These are phyloP conservation scores for Aphodius granarius DNA, from an alignment of 2,888 invertebrate genomes.

Conservation along the genomic window DNA sequence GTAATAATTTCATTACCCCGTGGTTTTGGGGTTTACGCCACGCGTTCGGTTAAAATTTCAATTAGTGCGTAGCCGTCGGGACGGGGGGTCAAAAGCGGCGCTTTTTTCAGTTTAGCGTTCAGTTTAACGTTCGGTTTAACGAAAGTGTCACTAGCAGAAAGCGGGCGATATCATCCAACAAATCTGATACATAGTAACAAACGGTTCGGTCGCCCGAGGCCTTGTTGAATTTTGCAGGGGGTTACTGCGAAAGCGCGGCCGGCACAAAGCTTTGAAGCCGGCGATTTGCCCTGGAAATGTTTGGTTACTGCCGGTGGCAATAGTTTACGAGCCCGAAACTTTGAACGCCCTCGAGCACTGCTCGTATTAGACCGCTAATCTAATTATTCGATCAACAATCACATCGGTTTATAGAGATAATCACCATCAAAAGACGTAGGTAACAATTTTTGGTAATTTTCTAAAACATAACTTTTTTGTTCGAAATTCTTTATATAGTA, in stretches of 20 bases:
- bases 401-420: neutral
- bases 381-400: neutral
- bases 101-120: constrained; percentile 27
- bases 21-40: constrained; percentile 40
- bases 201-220: constrained; percentile 31
- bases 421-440: no score
- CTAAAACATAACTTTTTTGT: no score
- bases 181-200: constrained; percentile 49
- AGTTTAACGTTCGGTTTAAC: constrained; percentile 48
- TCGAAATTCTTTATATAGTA: no score
- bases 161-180: constrained; percentile 30
- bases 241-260: neutral
- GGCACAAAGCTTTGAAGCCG: constrained; percentile 10
- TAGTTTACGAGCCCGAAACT: neutral
- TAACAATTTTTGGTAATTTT: no score
- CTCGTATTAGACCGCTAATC: neutral
- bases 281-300: neutral
- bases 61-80: constrained; percentile 45
- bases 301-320: neutral
- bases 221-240: neutral
- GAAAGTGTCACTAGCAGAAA: constrained; percentile 52
- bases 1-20: constrained; percentile 51
- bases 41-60: constrained; percentile 45
- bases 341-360: neutral
- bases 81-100: constrained; percentile 20